Evolutionary conservation across 2,888 invertebrate species (phyloP), one percentile per base, ranked within the genome.

Genomic region (Pheosia gnoma): DNA sequence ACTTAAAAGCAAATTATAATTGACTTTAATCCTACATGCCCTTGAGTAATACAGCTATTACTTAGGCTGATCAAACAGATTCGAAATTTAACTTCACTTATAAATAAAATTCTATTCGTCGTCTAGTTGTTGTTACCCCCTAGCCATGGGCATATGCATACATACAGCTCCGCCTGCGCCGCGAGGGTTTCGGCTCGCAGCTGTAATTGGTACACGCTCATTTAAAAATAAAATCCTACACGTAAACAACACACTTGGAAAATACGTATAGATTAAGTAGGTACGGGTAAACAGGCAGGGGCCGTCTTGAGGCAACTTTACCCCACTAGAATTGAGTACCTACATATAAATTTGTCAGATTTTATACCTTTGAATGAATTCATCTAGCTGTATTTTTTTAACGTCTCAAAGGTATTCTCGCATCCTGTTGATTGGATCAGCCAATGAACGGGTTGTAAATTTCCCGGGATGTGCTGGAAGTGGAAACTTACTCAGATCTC

Each of bases 111-210:
- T 9, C 11, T 25, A 3, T 36, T 37, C 37, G 10, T 10, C 3
- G 53, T 13, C 4, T 37, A 37, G 37, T 53, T 39, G 41, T 43
- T 25, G 13, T 55, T 60, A 66, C 72, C 73, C 71, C 65, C 54
- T 62, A 67, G 65, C 66, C 62, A 43, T 11, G 39, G 45, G 43
- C 62, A 66, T 55, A 55, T 55, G 55, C 36, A 61, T 37, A n/a
- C 51, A 59, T 61, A 68, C 38, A 65, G 1, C 11, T 52, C 39
- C 43, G 45, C 65, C 70, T 76, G 71, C 67, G 63, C 53, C 13
- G 56, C 61, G 67, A 67, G 77, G 75, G 72, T 75, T 64, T 66
- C 43, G 51, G 56, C 63, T 64, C 64, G 64, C 77, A 74, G 72
- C 77, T 74, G 77, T 38, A 54, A 53, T 37, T 54, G 38, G 37